Percentiles rank a stretch among this genome's conserved stretches.
phyloP scores from a whole-genome alignment of 2,888 invertebrate genomes.

The Rhaphigaster nebulosa region DNA sequence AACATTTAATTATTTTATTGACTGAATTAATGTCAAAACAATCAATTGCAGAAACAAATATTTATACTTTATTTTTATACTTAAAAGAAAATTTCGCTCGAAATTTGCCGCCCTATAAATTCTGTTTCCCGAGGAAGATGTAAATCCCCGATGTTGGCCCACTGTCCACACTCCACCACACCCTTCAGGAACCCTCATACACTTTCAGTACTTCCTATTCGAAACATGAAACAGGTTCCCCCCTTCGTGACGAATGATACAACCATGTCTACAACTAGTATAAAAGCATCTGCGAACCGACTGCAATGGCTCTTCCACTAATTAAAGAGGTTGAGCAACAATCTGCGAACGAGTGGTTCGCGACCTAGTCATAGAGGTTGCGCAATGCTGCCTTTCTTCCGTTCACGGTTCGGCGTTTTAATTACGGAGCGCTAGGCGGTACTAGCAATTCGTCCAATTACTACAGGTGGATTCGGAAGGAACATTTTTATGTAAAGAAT shows the following conservation, averaged over 20 bases:
- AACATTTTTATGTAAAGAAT: conserved; percentile 9
- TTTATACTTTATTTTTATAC: no score
- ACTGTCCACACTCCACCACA: background rate
- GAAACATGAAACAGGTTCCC: background rate
- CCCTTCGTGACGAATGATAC: background rate
- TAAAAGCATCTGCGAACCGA: background rate
- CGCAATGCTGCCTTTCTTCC: conserved; percentile 16
- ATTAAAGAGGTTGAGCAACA: conserved; percentile 19
- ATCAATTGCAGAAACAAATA: no score
- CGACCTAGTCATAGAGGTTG: conserved; percentile 13
- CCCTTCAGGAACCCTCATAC: background rate
- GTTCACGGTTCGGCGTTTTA: conserved; percentile 29
- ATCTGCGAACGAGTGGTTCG: background rate
- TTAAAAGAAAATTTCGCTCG: no score
- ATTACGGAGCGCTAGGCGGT: background rate
- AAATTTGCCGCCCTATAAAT: no score
- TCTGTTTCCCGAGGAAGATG: no score
- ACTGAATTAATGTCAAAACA: no score
- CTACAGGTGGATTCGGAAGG: background rate
- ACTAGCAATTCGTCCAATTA: background rate
- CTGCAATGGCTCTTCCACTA: conserved; percentile 24
- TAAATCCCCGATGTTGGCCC: no score
- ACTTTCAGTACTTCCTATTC: background rate
- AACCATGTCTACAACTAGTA: background rate
- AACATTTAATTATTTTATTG: no score